Evolutionary conservation across 1,140 invertebrate species (phyloP).

Genomic region (Ceratina calcarata): DNA sequence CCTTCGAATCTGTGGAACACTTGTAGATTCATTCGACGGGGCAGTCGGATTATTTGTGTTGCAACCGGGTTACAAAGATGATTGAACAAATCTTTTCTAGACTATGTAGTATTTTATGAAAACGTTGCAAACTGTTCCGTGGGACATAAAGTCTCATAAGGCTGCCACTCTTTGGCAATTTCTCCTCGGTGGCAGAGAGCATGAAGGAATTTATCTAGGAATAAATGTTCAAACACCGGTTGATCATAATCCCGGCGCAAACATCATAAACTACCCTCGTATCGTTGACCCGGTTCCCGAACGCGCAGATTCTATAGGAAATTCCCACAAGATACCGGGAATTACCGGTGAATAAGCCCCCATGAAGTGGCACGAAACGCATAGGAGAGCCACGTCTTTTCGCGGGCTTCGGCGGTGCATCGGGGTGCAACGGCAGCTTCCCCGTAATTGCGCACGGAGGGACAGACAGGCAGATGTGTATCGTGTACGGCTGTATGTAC

Average conservation of each 20-base stretch:
- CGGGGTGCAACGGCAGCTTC: conserved; percentile 55
- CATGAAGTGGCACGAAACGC: conserved; percentile 40
- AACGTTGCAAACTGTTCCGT: no score
- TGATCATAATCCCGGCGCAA: background rate
- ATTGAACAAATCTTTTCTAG: no score
- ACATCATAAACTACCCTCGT: background rate
- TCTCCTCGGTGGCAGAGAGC: no score
- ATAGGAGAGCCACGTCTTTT: conserved; percentile 44
- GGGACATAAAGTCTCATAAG: no score
- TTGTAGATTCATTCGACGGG: no score
- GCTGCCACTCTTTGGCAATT: no score
- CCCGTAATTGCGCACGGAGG: conserved; percentile 56
- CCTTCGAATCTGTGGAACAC: no score
- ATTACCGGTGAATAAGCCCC: conserved; percentile 54
- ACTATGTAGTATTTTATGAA: no score
- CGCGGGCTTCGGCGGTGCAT: conserved; percentile 46
- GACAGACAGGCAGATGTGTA: conserved; percentile 60
- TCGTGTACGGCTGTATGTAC: conserved; percentile 34
- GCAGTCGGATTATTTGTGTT: no score
- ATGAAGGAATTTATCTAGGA: background rate
- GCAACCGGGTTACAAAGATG: no score
- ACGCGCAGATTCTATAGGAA: conserved; percentile 26
- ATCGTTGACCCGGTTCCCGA: background rate
- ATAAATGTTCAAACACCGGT: background rate
- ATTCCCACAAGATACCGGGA: conserved; percentile 51